Base-by-base conservation (phyloP, 2,113 vertebrate species). In the Fukomys damarensis region DNA sequence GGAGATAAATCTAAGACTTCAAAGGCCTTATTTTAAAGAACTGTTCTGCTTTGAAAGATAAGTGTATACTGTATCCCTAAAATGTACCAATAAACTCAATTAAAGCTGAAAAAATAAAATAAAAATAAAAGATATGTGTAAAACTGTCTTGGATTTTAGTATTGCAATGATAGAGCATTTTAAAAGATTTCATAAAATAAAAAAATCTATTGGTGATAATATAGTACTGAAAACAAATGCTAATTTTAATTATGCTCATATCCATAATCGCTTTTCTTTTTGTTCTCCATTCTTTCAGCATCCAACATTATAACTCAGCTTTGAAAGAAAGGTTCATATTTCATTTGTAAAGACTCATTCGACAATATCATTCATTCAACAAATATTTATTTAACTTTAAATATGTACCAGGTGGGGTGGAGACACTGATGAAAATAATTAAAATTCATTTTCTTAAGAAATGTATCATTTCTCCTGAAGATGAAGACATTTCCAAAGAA, bases 171-270 rank as follows among this genome's bases (percentile, higher is more conserved):
- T n/a, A 92, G 22, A 92, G 35, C 3, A 46, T n/a, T 83, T 65
- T 91, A 56, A 82, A 52, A 88, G 8, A 94, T 95, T 93, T 95
- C n/a, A 86, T 86, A 70, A 89, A 83, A 56, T 86, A 26, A 92
- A 89, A 85, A 85, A 91, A 52, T 93, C 82, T 74, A 89, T 94
- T 93, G 58, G 8, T 52, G 28, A 91, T 59, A 85, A 28, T 54
- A 87, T 65, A 38, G 9, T 92, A 76, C 61, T 88, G 49, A 74
- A 93, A 96, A 14, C 1, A 41, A 61, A 81, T 70, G 43, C 0
- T 35, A 70, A 43, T 76, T 93, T 96, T 70, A 93, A 41, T 88
- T 61, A 7, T 80, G 7, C 43, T 54, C 38, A 94, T 84, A 63
- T 30, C 32, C 1, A 32, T 86, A 61, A 32, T 74, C 7, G 54